Evolutionary conservation across 1,140 invertebrate genomes (phyloP), one percentile per base, ranked within the genome.

Genomic region (Holotrichia oblita): DNA sequence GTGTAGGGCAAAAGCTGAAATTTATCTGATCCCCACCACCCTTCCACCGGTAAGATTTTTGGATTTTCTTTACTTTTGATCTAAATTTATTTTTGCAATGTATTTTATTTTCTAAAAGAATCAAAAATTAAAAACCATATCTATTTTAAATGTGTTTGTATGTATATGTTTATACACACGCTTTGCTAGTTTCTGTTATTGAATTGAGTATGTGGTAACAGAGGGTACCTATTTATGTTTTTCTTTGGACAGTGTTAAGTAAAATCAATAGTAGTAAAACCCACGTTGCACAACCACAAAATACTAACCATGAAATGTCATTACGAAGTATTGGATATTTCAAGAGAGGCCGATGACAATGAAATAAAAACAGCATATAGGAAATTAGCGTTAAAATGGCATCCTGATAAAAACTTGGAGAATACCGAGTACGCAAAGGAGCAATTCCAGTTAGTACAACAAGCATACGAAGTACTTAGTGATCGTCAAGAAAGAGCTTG

Each of bases 381-480:
- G 80, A 97, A 97, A 87, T 86, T 97, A 74, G 97, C 97, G 0
- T 85, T 97, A 27, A 92, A 92, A 87, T 95, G 93, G 91, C 95
- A 97, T 89, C 95, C 95, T 40, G 98, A 99, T 86, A 99, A 99
- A 89, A 99, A 99, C 90, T 91, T 93, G 9, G 92, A 96, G 42
- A 92, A 94, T 83, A 82, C 91, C 7, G 93, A 94, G 41, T 93
- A 95, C 85, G 96, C 97, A 0, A 98, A 97, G 83, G 92, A 94
- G 85, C 93, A 96, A 82, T 99, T 99, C 88, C 95, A 97, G 83
- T 83, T 95, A 4, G 91, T 99, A 7, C 98, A 99, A 86, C 96
- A 98, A 87, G 98, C 98, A 0, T 99, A 98, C 88, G 97, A 99
- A 86, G 95, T 99, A 7, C 89, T 99, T 0, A 95, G 93, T 78